Percentiles rank a stretch among this genome's conserved stretches.
Evolutionary conservation across 1,140 invertebrate genomes (phyloP).

Genomic region (Bombus waltoni): DNA sequence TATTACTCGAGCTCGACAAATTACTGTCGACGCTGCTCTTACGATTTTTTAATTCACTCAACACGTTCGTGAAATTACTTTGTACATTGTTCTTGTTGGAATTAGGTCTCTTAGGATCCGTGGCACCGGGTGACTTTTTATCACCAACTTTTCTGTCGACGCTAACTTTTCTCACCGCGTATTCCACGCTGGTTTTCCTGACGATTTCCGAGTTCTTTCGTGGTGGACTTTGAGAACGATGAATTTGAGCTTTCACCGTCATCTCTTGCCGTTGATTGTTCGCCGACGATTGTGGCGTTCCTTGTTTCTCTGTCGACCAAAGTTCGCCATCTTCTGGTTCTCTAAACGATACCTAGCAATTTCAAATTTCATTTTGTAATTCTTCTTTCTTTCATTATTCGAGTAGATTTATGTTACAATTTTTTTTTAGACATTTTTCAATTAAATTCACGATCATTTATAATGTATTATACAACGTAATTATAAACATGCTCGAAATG

Average conservation of each 20-base stretch:
- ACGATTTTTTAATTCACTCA: slow-evolving; percentile 84
- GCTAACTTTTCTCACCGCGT: slow-evolving; percentile 75
- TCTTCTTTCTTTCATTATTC: neutral
- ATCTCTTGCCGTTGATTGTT: slow-evolving; percentile 76
- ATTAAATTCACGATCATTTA: neutral
- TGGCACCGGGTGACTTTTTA: slow-evolving; percentile 61
- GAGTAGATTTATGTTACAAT: neutral
- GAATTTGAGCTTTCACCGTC: slow-evolving; percentile 83
- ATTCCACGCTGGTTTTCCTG: slow-evolving; percentile 76
- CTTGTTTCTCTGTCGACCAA: slow-evolving; percentile 74
- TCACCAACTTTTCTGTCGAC: slow-evolving; percentile 72
- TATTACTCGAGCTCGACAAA: slow-evolving; percentile 78
- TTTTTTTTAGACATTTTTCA: neutral
- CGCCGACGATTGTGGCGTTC: slow-evolving; percentile 67
- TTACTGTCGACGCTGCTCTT: slow-evolving; percentile 86
- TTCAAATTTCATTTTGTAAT: neutral
- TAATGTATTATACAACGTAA: slow-evolving; percentile 9
- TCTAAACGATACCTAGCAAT: slow-evolving; percentile 71
- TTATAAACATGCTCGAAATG: slow-evolving; percentile 23
- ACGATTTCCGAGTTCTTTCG: slow-evolving; percentile 72
- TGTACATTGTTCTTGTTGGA: slow-evolving; percentile 79
- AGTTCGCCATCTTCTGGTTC: slow-evolving; percentile 75
- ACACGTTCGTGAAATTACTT: slow-evolving; percentile 84
- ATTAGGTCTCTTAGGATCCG: slow-evolving; percentile 72
- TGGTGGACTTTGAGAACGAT: slow-evolving; percentile 80